A percentile compares a stretch with the other conserved stretches of the same genome.
Evolutionary conservation across 2,797 vertebrate genomes (phyloP).

Genomic region (Cossypha caffra): DNA sequence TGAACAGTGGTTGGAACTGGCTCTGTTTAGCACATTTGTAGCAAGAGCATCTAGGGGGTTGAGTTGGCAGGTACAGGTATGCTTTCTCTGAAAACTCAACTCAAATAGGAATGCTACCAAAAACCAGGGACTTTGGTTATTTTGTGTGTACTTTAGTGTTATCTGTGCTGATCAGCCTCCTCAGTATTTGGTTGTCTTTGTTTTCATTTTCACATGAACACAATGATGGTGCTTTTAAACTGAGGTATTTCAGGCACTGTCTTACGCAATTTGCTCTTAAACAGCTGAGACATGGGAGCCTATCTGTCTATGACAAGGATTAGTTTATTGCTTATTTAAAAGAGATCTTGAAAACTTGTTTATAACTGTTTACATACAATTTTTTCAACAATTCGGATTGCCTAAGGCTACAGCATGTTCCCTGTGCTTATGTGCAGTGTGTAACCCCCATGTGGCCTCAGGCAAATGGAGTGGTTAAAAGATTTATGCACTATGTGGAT

Average conservation of each 20-base stretch:
- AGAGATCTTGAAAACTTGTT: slow-evolving; percentile 69
- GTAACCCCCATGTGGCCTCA: slow-evolving; percentile 58
- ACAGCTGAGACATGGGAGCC: slow-evolving; percentile 66
- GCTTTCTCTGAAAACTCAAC: background rate
- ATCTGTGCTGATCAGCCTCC: slow-evolving; percentile 42
- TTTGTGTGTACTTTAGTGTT: slow-evolving; percentile 33
- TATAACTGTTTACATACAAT: slow-evolving; percentile 69
- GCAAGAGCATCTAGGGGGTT: background rate
- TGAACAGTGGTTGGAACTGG: background rate
- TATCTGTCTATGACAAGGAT: slow-evolving; percentile 72
- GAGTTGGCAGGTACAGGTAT: background rate
- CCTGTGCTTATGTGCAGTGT: background rate
- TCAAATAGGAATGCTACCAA: background rate
- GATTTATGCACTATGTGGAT: slow-evolving; percentile 46
- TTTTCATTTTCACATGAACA: slow-evolving; percentile 67
- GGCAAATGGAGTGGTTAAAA: slow-evolving; percentile 68
- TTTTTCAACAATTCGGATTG: slow-evolving; percentile 67
- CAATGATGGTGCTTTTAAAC: slow-evolving; percentile 60
- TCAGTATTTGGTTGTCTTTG: slow-evolving; percentile 48
- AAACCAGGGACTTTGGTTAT: background rate
- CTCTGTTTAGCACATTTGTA: background rate
- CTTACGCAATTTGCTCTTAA: slow-evolving; percentile 64
- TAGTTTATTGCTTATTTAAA: slow-evolving; percentile 73
- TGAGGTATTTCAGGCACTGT: slow-evolving; percentile 64
- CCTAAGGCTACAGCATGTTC: slow-evolving; percentile 62